phyloP scores from a whole-genome alignment of 92 coral and sea anemone genomes.

The Muricea muricata region DNA sequence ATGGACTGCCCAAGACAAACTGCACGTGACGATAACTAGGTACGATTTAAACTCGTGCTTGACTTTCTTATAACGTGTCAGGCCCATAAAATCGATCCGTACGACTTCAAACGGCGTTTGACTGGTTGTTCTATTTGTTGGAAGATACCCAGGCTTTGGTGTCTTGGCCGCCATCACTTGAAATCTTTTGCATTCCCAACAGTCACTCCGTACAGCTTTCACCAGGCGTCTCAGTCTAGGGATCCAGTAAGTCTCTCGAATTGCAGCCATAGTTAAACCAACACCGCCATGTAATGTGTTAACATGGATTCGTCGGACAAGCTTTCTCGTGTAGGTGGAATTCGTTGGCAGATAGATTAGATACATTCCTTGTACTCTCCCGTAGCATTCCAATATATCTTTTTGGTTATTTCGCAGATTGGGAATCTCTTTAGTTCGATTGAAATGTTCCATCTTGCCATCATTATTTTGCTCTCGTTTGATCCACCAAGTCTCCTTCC shows the following conservation, averaged over 20 bases:
- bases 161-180: background rate
- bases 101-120: background rate
- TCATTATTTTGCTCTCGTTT: background rate
- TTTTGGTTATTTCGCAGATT: slow-evolving; percentile 23
- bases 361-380: slow-evolving; percentile 21
- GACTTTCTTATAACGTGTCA: background rate
- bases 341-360: slow-evolving; percentile 32
- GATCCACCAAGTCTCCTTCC: background rate
- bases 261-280: slow-evolving; percentile 16
- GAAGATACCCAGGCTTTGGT: background rate
- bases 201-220: background rate
- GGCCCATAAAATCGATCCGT: background rate
- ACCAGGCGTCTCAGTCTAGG: background rate
- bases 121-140: background rate
- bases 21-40: background rate
- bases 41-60: background rate
- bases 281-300: slow-evolving; percentile 47
- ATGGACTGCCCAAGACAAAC: background rate
- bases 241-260: slow-evolving; percentile 30
- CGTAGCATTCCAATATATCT: slow-evolving; percentile 32
- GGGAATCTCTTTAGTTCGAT: background rate
- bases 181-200: background rate
- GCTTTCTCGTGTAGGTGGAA: slow-evolving; percentile 7
- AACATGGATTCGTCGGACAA: slow-evolving; percentile 22
- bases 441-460: background rate